phyloP scores from a whole-genome alignment of 2,797 vertebrate genomes.

The Enteromius afrohamiltoni region DNA sequence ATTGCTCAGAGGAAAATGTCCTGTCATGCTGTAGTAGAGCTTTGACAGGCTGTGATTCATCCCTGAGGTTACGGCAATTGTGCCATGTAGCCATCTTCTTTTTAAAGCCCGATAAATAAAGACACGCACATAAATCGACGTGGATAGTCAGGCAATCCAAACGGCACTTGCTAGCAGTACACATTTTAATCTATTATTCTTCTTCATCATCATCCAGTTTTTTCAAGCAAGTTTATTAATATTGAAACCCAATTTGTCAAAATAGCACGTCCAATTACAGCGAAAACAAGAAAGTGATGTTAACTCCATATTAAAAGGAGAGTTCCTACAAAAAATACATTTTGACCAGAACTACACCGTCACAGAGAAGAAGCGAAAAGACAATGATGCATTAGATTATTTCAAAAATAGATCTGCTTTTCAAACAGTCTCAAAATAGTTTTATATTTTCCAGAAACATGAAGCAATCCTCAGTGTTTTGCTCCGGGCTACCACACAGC shows the following conservation, averaged over 20 bases:
- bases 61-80: conserved; percentile 70
- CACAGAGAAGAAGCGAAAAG: too few species aligned
- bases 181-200: conserved; percentile 79
- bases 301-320: background rate
- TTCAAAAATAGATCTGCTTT: too few species aligned
- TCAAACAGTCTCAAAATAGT: background rate
- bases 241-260: conserved; percentile 72
- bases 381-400: too few species aligned
- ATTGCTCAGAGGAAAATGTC: conserved; percentile 69
- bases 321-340: too few species aligned
- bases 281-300: background rate
- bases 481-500: too few species aligned
- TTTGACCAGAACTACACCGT: too few species aligned
- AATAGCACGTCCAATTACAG: conserved; percentile 1
- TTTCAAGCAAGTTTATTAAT: conserved; percentile 71
- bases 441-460: background rate
- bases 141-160: conserved; percentile 21
- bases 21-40: conserved; percentile 59
- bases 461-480: too few species aligned
- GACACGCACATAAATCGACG: conserved; percentile 63
- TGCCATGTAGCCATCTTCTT: conserved; percentile 71
- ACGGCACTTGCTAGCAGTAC: conserved; percentile 65
- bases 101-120: conserved; percentile 77
- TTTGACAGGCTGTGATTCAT: conserved; percentile 71
- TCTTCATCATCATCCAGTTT: conserved; percentile 71